A percentile compares a stretch with the other conserved stretches of the same genome.
These are phyloP conservation scores for Folsomia manolachei DNA, from an alignment of 2,888 invertebrate species.

Conservation along the genomic window DNA sequence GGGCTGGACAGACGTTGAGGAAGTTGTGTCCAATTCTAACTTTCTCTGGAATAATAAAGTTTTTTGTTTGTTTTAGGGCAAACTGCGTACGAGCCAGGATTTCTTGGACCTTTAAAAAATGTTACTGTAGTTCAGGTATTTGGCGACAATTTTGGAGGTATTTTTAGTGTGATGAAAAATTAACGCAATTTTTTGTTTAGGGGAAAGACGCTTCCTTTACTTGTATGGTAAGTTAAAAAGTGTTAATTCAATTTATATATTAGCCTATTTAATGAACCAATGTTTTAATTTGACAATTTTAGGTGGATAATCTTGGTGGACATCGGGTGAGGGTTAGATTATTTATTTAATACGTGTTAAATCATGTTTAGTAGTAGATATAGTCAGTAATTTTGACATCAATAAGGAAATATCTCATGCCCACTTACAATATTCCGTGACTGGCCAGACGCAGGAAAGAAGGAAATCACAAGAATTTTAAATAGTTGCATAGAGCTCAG, in stretches of 20 bases:
- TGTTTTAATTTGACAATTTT: too few relatives aligned
- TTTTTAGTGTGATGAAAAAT: neutral
- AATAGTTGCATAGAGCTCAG: neutral
- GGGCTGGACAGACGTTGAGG: too few relatives aligned
- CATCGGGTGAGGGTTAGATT: constrained; percentile 44
- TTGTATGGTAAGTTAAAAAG: constrained; percentile 41
- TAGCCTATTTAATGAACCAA: neutral
- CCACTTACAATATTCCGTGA: too few relatives aligned
- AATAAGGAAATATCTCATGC: too few relatives aligned
- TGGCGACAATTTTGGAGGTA: neutral
- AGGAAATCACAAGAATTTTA: neutral
- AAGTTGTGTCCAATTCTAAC: too few relatives aligned
- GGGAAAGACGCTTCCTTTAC: constrained; percentile 50
- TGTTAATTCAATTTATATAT: neutral
- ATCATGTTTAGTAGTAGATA: too few relatives aligned
- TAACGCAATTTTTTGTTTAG: constrained; percentile 22
- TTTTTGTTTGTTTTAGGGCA: constrained; percentile 27
- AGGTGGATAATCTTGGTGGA: constrained; percentile 47
- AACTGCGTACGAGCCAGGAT: constrained; percentile 68
- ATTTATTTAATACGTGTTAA: neutral
- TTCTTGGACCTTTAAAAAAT: constrained; percentile 75
- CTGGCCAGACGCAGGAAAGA: too few relatives aligned
- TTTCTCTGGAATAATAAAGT: neutral
- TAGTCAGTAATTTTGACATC: too few relatives aligned
- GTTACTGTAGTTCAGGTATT: constrained; percentile 66